Conservation (phyloP, 2,888 invertebrate species). For the Limnephilus auricula region DNA sequence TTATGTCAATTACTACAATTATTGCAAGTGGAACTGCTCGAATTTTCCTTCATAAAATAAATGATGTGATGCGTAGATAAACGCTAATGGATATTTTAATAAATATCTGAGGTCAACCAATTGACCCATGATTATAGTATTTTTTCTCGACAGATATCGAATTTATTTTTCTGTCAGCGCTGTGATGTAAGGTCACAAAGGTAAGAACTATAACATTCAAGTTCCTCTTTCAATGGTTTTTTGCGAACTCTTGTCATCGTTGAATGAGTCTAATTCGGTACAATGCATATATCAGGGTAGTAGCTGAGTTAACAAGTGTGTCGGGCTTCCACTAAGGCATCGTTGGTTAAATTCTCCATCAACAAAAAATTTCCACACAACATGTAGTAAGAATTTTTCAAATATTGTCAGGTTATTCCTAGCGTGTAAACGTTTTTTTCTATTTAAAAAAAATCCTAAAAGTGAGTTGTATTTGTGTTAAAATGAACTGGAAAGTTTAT, state of each 20-base stretch:
- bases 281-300: neutral
- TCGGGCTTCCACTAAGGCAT: too few species aligned
- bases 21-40: neutral
- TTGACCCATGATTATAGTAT: neutral
- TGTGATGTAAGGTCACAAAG: constrained; percentile 3
- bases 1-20: neutral
- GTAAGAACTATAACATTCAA: neutral
- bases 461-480: neutral
- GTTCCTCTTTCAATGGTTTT: neutral
- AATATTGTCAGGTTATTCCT: too few species aligned
- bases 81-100: neutral
- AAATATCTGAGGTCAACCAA: constrained; percentile 4
- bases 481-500: neutral
- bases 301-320: too few species aligned
- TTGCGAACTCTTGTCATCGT: neutral
- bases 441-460: too few species aligned
- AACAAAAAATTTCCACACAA: too few species aligned
- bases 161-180: neutral
- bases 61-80: neutral
- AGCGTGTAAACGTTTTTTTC: too few species aligned
- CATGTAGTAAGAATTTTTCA: too few species aligned
- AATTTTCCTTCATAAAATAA: neutral
- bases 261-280: neutral
- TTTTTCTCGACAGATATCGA: neutral
- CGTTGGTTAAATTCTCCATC: too few species aligned